phyloP scores from a whole-genome alignment of 2,797 vertebrate species.

The Chromobotia macracanthus region DNA sequence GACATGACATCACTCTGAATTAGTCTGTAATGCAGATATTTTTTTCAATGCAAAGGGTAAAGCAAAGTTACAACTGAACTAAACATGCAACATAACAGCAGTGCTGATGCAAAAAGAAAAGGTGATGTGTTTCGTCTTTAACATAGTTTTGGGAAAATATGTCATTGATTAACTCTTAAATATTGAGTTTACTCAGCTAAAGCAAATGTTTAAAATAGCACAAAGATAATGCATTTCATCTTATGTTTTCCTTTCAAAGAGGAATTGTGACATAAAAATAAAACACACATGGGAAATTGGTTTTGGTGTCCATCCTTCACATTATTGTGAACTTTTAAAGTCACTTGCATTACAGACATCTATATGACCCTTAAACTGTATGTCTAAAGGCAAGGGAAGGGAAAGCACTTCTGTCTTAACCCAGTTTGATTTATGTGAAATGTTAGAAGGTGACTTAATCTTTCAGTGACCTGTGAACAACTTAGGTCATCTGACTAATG shows the following conservation, averaged over 20 bases:
- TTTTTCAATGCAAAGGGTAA: conserved; percentile 64
- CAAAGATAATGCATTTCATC: not conserved
- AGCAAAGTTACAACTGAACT: conserved; percentile 77
- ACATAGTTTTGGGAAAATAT: not conserved
- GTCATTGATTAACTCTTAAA: not conserved
- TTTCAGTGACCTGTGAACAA: conserved; percentile 47
- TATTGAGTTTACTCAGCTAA: not conserved
- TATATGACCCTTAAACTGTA: not conserved
- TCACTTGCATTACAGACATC: not conserved
- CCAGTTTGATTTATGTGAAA: conserved; percentile 1
- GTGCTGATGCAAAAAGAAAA: not conserved
- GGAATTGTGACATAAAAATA: not conserved
- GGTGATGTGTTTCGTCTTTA: not conserved
- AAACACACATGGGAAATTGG: conserved; percentile 1
- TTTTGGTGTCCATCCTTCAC: not conserved
- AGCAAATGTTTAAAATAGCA: not conserved
- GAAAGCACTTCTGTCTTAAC: not conserved
- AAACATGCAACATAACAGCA: conserved; percentile 59
- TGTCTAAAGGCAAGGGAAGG: not conserved
- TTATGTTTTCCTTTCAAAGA: not conserved
- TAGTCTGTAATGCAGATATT: conserved; percentile 96
- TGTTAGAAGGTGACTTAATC: conserved; percentile 35
- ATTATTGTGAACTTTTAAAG: not conserved
- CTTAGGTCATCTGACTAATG: conserved; percentile 22
- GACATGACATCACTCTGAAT: conserved; percentile 90